These are phyloP conservation scores for Myotis pilosus DNA, from an alignment of 2,797 vertebrate genomes.

Conservation along the genomic window DNA sequence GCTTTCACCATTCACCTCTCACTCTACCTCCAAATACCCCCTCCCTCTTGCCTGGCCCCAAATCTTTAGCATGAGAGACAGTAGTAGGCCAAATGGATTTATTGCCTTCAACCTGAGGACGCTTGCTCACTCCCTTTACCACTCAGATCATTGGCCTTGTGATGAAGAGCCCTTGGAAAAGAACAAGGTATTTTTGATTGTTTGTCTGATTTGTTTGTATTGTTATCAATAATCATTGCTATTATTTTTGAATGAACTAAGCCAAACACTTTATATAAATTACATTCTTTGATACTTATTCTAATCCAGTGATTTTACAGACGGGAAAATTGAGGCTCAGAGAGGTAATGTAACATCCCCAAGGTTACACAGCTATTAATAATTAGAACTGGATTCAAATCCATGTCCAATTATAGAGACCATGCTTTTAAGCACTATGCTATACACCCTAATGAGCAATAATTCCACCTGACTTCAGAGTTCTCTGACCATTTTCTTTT, in stretches of 20 bases:
- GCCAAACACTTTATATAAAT: neutral
- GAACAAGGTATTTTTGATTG: neutral
- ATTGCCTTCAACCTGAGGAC: neutral
- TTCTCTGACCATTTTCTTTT: constrained; percentile 1
- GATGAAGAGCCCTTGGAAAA: neutral
- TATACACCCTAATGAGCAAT: neutral
- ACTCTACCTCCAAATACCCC: neutral
- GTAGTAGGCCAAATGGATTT: neutral
- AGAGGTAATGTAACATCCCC: neutral
- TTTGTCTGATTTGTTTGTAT: neutral
- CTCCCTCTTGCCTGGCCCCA: neutral
- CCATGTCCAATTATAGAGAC: neutral
- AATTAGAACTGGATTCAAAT: constrained; percentile 9
- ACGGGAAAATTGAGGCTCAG: constrained; percentile 33
- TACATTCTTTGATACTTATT: constrained; percentile 7
- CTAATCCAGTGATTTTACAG: neutral
- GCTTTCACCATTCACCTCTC: neutral
- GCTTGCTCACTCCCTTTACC: neutral
- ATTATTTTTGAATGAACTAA: constrained; percentile 18
- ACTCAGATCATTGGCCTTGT: neutral
- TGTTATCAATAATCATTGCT: neutral
- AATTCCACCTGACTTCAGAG: constrained; percentile 37
- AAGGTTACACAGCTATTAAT: constrained; percentile 25
- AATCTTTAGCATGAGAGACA: neutral
- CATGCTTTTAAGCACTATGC: neutral